These are phyloP conservation scores for Tetragonula clypearis DNA, from an alignment of 1,140 invertebrate species.

Conservation along the genomic window DNA sequence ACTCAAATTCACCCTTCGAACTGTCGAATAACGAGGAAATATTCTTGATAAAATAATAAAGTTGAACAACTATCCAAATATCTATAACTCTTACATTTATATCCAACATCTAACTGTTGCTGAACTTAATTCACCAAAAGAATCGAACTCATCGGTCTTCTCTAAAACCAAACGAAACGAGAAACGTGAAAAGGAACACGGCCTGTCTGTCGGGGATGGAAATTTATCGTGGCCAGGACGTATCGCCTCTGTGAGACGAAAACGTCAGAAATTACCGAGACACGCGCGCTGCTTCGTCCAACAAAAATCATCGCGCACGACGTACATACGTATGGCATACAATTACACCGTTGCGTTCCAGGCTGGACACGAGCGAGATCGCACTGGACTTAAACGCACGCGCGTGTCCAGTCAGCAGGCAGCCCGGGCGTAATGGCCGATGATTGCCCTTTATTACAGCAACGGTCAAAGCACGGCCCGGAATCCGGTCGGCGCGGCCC, in stretches of 20 bases:
- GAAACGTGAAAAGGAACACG: neutral
- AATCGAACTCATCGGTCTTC: neutral
- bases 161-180: neutral
- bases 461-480: slow-evolving; percentile 77
- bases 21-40: too few species aligned
- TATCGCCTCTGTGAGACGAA: neutral
- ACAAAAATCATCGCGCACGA: neutral
- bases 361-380: neutral
- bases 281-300: neutral
- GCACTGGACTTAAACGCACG: slow-evolving; percentile 3
- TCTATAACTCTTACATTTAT: too few species aligned
- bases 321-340: neutral
- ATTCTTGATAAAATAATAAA: too few species aligned
- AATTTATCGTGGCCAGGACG: neutral
- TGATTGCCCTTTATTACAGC: slow-evolving; percentile 80
- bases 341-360: slow-evolving; percentile 10
- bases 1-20: too few species aligned
- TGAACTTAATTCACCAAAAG: neutral
- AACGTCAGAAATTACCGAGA: slow-evolving; percentile 26
- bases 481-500: slow-evolving; percentile 70
- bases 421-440: slow-evolving; percentile 74
- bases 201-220: neutral
- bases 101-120: neutral
- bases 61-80: too few species aligned
- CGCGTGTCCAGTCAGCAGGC: slow-evolving; percentile 50